Evolutionary conservation across 2,888 invertebrate species (phyloP).

Genomic region (Heteropelma amictum): DNA sequence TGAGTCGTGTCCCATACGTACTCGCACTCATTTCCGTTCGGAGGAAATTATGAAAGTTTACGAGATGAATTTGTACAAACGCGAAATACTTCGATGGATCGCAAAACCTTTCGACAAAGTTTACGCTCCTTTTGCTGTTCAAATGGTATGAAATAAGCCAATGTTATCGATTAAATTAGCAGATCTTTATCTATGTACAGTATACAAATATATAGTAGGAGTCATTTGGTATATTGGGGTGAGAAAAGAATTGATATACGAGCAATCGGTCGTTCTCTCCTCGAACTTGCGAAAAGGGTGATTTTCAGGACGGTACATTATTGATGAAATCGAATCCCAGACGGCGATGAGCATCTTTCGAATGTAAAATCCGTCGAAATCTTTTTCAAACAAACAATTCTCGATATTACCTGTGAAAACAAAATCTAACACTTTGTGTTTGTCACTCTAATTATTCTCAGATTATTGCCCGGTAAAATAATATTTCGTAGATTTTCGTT

Average conservation of each 20-base stretch:
- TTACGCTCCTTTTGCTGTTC: conserved; percentile 17
- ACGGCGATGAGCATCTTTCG: background rate
- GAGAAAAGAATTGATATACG: conserved; percentile 9
- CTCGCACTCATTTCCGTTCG: too few species aligned
- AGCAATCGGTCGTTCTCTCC: background rate
- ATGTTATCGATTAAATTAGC: conserved; percentile 38
- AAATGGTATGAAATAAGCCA: conserved; percentile 36
- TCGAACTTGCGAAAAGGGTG: conserved; percentile 30
- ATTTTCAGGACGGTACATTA: conserved; percentile 47
- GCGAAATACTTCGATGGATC: too few species aligned
- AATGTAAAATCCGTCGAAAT: background rate
- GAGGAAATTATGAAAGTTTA: too few species aligned
- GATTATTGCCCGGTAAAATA: too few species aligned
- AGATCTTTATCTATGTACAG: conserved; percentile 48
- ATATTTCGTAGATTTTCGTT: background rate
- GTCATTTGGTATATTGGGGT: conserved; percentile 55
- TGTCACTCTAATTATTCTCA: too few species aligned
- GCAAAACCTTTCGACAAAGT: background rate
- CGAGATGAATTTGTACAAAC: too few species aligned
- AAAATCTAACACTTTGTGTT: background rate
- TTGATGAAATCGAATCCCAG: conserved; percentile 37
- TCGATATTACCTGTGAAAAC: background rate
- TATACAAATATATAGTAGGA: conserved; percentile 50
- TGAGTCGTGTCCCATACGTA: too few species aligned
- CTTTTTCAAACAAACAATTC: background rate